A percentile compares a stretch with the other conserved stretches of the same genome.
Conservation (phyloP, 1,140 invertebrate genomes). For the Aphelenchoides besseyi region DNA sequence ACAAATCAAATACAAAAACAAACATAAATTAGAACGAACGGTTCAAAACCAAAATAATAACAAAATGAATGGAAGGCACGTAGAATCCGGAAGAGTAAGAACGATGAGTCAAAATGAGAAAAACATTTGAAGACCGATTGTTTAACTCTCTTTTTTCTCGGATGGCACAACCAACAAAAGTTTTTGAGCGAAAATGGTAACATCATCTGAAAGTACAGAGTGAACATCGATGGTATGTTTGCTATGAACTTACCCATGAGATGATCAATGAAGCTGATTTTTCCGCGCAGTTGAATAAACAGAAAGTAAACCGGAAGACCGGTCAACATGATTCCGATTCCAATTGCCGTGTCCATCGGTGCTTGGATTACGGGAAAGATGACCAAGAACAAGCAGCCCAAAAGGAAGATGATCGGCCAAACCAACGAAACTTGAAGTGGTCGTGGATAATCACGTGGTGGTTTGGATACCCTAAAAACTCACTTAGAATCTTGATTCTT, state of each 20-base stretch:
- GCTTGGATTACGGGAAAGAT: conserved; percentile 89
- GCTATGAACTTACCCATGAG: conserved; percentile 40
- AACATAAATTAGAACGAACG: no score
- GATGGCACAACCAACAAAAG: conserved; percentile 36
- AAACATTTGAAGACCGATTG: no score
- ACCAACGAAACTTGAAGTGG: conserved; percentile 64
- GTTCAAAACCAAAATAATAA: no score
- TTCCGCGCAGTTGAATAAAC: conserved; percentile 67
- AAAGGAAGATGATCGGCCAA: conserved; percentile 83
- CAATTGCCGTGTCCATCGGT: conserved; percentile 83
- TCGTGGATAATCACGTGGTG: conserved; percentile 45
- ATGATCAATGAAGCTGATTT: conserved; percentile 28
- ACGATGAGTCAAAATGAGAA: no score
- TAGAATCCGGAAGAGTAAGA: no score
- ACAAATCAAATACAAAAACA: no score
- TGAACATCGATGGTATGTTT: not conserved
- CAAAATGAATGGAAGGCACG: no score
- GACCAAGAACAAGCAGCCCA: conserved; percentile 84
- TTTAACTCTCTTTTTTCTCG: conserved; percentile 30
- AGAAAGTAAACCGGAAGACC: conserved; percentile 82
- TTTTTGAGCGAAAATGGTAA: conserved; percentile 44
- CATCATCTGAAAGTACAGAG: conserved; percentile 28
- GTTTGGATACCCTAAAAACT: conserved; percentile 38
- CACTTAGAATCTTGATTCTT: conserved; percentile 73
- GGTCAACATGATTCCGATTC: conserved; percentile 78